A percentile compares a stretch with the other conserved stretches of the same genome.
Evolutionary conservation across 2,797 vertebrate species (phyloP).

Genomic region (Gymnothorax javanicus): DNA sequence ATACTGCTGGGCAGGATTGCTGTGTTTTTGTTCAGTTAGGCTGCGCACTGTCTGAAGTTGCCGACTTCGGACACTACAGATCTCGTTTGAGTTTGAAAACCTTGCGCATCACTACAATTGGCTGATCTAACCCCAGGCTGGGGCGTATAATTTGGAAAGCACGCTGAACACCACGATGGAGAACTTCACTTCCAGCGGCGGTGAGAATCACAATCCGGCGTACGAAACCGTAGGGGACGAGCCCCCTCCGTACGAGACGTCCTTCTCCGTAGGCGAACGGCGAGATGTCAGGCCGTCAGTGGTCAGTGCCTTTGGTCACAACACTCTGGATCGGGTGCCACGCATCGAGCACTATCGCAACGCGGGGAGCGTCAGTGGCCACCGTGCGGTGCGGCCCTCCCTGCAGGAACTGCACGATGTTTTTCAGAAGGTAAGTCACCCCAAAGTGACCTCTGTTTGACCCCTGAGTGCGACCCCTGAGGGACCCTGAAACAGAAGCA

Average conservation of each 20-base stretch:
- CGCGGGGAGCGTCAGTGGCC: slow-evolving; percentile 86
- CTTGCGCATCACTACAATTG: slow-evolving; percentile 31
- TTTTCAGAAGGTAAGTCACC: slow-evolving; percentile 86
- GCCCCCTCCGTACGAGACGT: slow-evolving; percentile 82
- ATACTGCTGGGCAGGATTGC: slow-evolving; percentile 10
- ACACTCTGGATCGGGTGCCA: slow-evolving; percentile 91
- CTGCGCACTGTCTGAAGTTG: not conserved
- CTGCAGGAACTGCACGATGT: slow-evolving; percentile 93
- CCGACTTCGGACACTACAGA: not conserved
- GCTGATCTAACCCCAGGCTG: slow-evolving; percentile 60
- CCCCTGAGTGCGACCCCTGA: no score
- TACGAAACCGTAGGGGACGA: slow-evolving; percentile 69
- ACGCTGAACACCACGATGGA: slow-evolving; percentile 60
- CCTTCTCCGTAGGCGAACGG: slow-evolving; percentile 72
- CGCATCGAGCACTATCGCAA: slow-evolving; percentile 95
- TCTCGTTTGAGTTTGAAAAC: slow-evolving; percentile 44
- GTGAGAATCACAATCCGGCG: slow-evolving; percentile 63
- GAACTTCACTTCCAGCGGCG: slow-evolving; percentile 48
- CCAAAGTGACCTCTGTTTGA: not conserved
- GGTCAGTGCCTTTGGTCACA: slow-evolving; percentile 88
- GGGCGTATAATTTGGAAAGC: not conserved
- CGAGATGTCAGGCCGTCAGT: slow-evolving; percentile 78
- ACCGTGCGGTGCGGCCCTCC: slow-evolving; percentile 83
- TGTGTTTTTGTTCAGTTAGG: slow-evolving; percentile 3
- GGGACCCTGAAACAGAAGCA: no score